Evolutionary conservation across 2,888 invertebrate species (phyloP).

Genomic region (Megaustenia siamemsis): DNA sequence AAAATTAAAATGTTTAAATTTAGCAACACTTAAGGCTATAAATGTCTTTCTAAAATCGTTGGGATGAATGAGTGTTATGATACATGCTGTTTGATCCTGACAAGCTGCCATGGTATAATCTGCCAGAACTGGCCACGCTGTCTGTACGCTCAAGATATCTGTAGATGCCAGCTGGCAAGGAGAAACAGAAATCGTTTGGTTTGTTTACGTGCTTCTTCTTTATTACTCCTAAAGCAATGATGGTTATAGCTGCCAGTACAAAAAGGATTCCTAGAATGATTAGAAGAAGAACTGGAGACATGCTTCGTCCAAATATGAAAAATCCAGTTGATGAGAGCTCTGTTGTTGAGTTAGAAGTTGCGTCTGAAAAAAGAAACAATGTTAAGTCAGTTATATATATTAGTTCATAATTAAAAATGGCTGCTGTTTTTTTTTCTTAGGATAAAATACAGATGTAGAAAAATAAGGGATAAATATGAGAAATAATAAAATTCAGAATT

Average conservation of each 20-base stretch:
- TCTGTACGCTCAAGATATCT: neutral
- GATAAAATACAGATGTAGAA: too few relatives aligned
- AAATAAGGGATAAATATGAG: too few relatives aligned
- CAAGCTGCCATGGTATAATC: slow-evolving; percentile 50
- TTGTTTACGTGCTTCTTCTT: slow-evolving; percentile 48
- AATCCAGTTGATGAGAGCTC: slow-evolving; percentile 4
- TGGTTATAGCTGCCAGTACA: slow-evolving; percentile 55
- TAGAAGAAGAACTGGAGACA: slow-evolving; percentile 56
- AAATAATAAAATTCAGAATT: too few relatives aligned
- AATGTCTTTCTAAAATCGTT: slow-evolving; percentile 1
- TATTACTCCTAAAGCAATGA: slow-evolving; percentile 52
- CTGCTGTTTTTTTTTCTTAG: too few relatives aligned
- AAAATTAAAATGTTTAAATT: too few relatives aligned
- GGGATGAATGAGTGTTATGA: neutral
- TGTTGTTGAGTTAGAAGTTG: slow-evolving; percentile 3
- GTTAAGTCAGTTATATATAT: neutral
- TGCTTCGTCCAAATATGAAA: slow-evolving; percentile 46
- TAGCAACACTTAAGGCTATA: too few relatives aligned
- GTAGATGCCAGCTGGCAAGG: slow-evolving; percentile 55
- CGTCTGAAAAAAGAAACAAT: slow-evolving; percentile 23
- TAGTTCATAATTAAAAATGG: neutral
- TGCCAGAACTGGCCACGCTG: slow-evolving; percentile 20
- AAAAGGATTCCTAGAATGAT: slow-evolving; percentile 58
- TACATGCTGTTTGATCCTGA: slow-evolving; percentile 47
- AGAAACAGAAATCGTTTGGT: slow-evolving; percentile 62